Evolutionary conservation across 2,888 invertebrate species (phyloP), one percentile per base, ranked within the genome.

Genomic region (Amphimallon solstitiale): DNA sequence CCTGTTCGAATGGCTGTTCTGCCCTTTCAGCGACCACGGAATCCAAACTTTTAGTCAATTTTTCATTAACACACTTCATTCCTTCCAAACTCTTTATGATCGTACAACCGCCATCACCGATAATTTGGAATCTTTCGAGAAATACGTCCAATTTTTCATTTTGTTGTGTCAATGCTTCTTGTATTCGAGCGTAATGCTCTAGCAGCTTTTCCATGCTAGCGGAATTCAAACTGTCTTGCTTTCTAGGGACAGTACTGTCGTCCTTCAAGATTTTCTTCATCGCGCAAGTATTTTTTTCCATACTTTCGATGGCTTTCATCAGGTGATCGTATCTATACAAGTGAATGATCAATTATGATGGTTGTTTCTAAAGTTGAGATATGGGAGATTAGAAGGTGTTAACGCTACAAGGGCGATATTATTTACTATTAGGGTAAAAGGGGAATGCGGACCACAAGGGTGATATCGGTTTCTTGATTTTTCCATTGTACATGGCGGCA

Each of bases 251-350:
- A 12, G 19, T 17, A 9, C 17, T 17, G 2, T 19, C 7, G 7
- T 37, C 12, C 1, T 21, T 14, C 38, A 63, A 23, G 17, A 51
- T 21, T n/a, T 17, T 23, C 43, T 63, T 54, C 38, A 56, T 56
- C n/a, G 45, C 29, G 5, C 7, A 14, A 2, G 46, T 45, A 49
- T 35, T 29, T 1, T 66, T 60, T 40, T 65, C 38, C 49, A 61
- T 51, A n/a, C 17, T 37, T 17, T 52, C 19, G 17, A 66, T 54
- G 38, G 63, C 17, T 15, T 54, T 61, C 59, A 63, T 37, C n/a
- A 72, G 40, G 6, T 66, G 63, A 14, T 71, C 68, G 35, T 69
- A 70, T 38, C 71, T 72, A 38, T 49, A 59, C 66, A 46, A 40
- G 37, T 12, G 3, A 7, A 23, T 23, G 5, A 23, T 4, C 14